Evolutionary conservation across 2,113 vertebrate species (phyloP), one percentile per base, ranked within the genome.

Genomic region (Regulus satrapa): DNA sequence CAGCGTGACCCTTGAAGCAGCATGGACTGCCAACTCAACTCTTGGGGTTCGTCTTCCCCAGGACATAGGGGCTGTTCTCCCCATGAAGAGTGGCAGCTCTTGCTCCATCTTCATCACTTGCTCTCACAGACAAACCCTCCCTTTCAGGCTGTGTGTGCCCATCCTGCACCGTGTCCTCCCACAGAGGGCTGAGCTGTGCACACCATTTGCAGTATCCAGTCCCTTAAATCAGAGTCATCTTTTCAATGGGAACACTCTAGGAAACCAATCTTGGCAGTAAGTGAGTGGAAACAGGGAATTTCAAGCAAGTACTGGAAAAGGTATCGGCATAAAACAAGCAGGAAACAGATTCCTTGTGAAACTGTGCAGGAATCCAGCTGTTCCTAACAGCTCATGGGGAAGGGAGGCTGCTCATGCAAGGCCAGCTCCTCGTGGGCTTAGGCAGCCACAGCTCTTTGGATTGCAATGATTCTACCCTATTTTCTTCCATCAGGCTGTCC

Each of bases 131-230:
- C 17, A 77, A 40, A 45, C 41, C 59, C 20, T 66, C 26, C 59
- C 66, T 0, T 0, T 0, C 23, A 77, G 51, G 32, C 74, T 59
- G 32, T 28, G 54, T 1, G 3, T n/a, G 74, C 41, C 62, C 5
- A 2, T 31, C 89, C 58, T 52, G 29, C 31, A 68, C 38, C 52
- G 28, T 14, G 36, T 34, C 69, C 55, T 77, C 63, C 51, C 38
- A 66, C 45, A 48, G 29, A 46, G 48, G 20, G 25, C 56, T 40
- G 31, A 41, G 54, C 51, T 80, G n/a, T 25, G 21, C 5, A 36
- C 31, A 40, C 46, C 8, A 3, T 76, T 72, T 75, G 51, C 51
- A 76, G 56, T 14, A 48, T 28, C 20, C 58, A 46, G 34, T 10
- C 76, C 76, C 58, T 52, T 86, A 67, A 92, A 63, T 34, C 7